Base-by-base conservation (phyloP, 2,797 vertebrate species). In the Pterois miles region DNA sequence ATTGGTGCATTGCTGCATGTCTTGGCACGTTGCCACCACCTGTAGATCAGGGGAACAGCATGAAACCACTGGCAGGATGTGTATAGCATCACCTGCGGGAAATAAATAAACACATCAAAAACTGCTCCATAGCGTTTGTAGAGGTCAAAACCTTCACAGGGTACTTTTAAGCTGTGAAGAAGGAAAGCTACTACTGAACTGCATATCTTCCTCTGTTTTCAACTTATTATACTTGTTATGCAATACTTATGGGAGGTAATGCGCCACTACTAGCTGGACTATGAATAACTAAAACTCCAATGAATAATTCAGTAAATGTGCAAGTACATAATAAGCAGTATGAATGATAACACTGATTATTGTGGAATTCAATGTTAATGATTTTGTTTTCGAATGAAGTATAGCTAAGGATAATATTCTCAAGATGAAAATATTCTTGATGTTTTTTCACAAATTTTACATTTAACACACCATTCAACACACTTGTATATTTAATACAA, bases 241-340 rank as follows among this genome's bases (percentile, higher is more conserved):
- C 8, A 68, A 60, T 40, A 20, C 48, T 56, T 65, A 53, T n/a
- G 13, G 13, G 56, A 67, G 9, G 27, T 33, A 23, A 71, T 58
- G n/a, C 65, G 67, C 56, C 58, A 46, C 18, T 16, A 50, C 36
- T 58, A 33, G 23, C 43, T 29, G 23, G 60, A 38, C 20, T 31
- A 52, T 71, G 6, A 63, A 69, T 64, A 64, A 48, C 25, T 63
- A 56, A 54, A 80, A 57, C 0, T 1, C 1, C 13, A 52, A 71
- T 75, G 13, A 71, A 71, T 80, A 14, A 80, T 75, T 59, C 43
- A 59, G 27, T 65, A 43, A 65, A 10, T 27, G 27, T 46, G 22
- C 22, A 56, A 1, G 9, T 29, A 62, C n/a, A 22, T 31, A 12
- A 67, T 60, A 27, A 63, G 29, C 23, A 52, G 23, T 16, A 23